Percentiles rank a stretch among this genome's conserved stretches.
Conservation (phyloP, 1,140 invertebrate genomes). For the Neuroterus valhalla region DNA sequence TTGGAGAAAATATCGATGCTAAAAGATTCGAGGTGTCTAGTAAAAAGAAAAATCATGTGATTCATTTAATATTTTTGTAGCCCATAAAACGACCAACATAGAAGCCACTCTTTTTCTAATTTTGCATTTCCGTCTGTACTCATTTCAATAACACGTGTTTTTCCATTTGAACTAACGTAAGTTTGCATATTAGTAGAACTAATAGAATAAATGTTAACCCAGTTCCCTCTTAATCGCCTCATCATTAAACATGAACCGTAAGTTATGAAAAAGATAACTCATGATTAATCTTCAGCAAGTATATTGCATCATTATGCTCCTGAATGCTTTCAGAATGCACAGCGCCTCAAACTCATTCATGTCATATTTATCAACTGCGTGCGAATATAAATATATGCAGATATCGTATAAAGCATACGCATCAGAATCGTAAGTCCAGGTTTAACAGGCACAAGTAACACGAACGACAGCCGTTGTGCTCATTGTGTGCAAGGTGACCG, state of each 20-base stretch:
- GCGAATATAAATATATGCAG: background rate
- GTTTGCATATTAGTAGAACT: background rate
- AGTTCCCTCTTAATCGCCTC: constrained; percentile 1
- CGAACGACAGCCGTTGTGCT: background rate
- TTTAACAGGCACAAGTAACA: constrained; percentile 51
- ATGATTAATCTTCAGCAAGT: background rate
- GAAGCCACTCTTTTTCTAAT: no score
- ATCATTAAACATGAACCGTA: constrained; percentile 10
- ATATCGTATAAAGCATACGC: background rate
- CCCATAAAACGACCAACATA: no score
- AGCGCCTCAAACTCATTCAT: background rate
- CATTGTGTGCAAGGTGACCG: constrained; percentile 33
- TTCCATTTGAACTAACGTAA: background rate
- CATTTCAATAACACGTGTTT: no score
- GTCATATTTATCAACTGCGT: background rate
- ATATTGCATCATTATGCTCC: background rate
- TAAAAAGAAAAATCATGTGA: no score
- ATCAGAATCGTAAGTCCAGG: constrained; percentile 43
- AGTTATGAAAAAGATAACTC: background rate
- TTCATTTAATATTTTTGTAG: no score
- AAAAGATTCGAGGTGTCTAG: no score
- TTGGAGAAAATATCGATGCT: no score
- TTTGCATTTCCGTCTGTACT: no score
- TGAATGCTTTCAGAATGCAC: background rate
- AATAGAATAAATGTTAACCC: background rate